phyloP scores from a whole-genome alignment of 1,140 invertebrate genomes.

The Drosophila kohkoa region DNA sequence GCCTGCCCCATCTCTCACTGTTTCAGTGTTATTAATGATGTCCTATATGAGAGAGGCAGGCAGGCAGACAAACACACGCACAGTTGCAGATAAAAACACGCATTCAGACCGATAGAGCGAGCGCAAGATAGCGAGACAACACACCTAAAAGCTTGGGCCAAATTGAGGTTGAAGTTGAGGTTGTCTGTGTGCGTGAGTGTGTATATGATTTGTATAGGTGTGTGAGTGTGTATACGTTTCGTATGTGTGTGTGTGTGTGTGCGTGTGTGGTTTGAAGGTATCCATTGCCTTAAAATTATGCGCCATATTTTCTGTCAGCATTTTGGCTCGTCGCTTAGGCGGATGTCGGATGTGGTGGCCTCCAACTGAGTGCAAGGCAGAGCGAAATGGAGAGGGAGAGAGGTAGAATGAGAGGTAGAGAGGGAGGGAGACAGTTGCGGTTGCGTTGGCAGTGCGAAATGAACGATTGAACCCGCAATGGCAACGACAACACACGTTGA shows the following conservation, averaged over 20 bases:
- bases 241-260: not conserved
- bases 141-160: constrained; percentile 43
- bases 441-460: constrained; percentile 50
- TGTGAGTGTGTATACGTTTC: not conserved
- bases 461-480: constrained; percentile 71
- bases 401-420: not conserved
- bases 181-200: constrained; percentile 4
- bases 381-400: not conserved
- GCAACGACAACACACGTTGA: constrained; percentile 64
- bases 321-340: constrained; percentile 63
- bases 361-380: constrained; percentile 21
- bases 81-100: constrained; percentile 2
- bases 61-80: constrained; percentile 15
- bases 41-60: constrained; percentile 61
- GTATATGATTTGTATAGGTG: no score
- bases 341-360: constrained; percentile 74
- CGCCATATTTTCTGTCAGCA: constrained; percentile 67
- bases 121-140: constrained; percentile 2
- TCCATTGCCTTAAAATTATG: constrained; percentile 78
- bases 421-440: constrained; percentile 29
- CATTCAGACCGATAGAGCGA: constrained; percentile 5
- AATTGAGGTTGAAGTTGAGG: constrained; percentile 47
- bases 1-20: constrained; percentile 33
- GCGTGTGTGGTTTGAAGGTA: constrained; percentile 18
- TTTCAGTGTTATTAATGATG: constrained; percentile 78